A percentile compares a stretch with the other conserved stretches of the same genome.
These are phyloP conservation scores for Globicephala melas DNA, from an alignment of 2,113 vertebrate species.

Conservation along the genomic window DNA sequence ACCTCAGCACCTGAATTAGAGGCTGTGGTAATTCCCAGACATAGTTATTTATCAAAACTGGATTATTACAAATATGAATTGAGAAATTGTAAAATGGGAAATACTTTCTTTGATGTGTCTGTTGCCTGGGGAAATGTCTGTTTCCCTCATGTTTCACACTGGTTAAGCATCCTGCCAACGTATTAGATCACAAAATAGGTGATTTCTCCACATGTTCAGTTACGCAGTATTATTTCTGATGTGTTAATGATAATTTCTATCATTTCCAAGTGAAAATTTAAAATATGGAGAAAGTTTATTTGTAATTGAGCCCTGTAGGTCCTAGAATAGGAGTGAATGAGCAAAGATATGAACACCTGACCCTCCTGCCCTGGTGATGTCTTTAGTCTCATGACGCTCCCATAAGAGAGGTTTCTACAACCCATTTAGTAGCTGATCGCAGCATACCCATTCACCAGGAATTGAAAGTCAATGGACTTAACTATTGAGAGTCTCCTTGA, in stretches of 20 bases:
- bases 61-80: not conserved
- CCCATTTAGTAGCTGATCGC: not conserved
- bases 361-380: not conserved
- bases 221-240: not conserved
- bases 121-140: not conserved
- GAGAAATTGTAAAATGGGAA: not conserved
- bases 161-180: not conserved
- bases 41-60: not conserved
- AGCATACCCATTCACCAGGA: not conserved
- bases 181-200: not conserved
- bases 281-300: not conserved
- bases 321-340: not conserved
- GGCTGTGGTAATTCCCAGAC: not conserved
- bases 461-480: not conserved
- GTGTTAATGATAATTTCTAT: not conserved
- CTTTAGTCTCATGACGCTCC: not conserved
- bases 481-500: not conserved
- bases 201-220: not conserved
- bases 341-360: not conserved
- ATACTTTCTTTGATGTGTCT: not conserved
- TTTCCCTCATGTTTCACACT: not conserved
- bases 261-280: conserved; percentile 7
- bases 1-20: not conserved
- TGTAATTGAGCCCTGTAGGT: not conserved
- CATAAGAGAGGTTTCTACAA: not conserved